Evolutionary conservation across 2,113 vertebrate genomes (phyloP).

Genomic region (Microtus oregoni): DNA sequence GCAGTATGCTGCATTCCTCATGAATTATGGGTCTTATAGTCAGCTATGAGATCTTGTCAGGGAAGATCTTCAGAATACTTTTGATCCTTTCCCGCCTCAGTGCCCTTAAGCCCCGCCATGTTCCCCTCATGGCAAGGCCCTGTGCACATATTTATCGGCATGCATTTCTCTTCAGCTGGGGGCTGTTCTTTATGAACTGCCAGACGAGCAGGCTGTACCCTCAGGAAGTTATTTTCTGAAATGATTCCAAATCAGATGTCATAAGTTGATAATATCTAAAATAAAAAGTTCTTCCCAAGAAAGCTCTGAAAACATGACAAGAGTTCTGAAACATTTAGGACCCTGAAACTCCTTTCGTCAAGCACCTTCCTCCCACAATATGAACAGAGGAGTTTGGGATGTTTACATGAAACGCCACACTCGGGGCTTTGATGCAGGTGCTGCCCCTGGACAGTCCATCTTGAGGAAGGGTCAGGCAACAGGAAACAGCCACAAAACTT

Average conservation of each 20-base stretch:
- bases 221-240: slow-evolving; percentile 74
- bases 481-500: neutral
- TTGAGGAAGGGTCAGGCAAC: slow-evolving; percentile 35
- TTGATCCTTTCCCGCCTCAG: neutral
- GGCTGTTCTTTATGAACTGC: slow-evolving; percentile 62
- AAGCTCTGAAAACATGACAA: slow-evolving; percentile 63
- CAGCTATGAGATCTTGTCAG: neutral
- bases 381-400: slow-evolving; percentile 51
- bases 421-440: slow-evolving; percentile 10
- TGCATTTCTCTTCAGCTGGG: slow-evolving; percentile 35
- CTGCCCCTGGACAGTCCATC: neutral
- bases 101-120: neutral
- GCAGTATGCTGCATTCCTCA: neutral
- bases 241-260: slow-evolving; percentile 77
- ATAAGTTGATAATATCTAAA: slow-evolving; percentile 75
- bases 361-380: neutral
- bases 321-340: slow-evolving; percentile 66
- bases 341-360: slow-evolving; percentile 26
- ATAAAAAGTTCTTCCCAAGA: slow-evolving; percentile 62
- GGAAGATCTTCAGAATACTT: neutral
- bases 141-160: slow-evolving; percentile 27
- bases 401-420: slow-evolving; percentile 55
- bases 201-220: slow-evolving; percentile 39
- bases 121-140: neutral
- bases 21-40: neutral